These are phyloP conservation scores for Pantala flavescens DNA, from an alignment of 1,140 invertebrate species.

Conservation along the genomic window DNA sequence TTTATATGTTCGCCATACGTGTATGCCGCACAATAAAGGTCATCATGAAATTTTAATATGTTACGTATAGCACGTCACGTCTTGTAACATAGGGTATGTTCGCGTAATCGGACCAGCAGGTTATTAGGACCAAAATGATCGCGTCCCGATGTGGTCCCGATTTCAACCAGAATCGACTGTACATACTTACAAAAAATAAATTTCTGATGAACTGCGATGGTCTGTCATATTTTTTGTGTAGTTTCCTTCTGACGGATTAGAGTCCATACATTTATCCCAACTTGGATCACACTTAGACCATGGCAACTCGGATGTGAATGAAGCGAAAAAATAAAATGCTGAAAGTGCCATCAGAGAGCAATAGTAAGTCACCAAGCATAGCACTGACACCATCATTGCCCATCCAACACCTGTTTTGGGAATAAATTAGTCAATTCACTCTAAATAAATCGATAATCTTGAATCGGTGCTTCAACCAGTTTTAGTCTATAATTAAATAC, in stretches of 20 bases:
- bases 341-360: conserved; percentile 33
- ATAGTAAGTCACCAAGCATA: conserved; percentile 33
- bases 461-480: not conserved
- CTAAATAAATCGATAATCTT: not conserved
- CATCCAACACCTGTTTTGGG: conserved; percentile 33
- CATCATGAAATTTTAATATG: too few relatives aligned
- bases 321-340: conserved; percentile 35
- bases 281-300: conserved; percentile 30
- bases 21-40: too few relatives aligned
- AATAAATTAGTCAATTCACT: too few relatives aligned
- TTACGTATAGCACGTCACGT: too few relatives aligned
- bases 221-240: conserved; percentile 19
- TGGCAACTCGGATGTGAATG: conserved; percentile 29
- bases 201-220: conserved; percentile 45
- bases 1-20: too few relatives aligned
- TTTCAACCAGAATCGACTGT: too few relatives aligned
- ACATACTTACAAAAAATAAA: conserved; percentile 46
- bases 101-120: too few relatives aligned
- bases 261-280: conserved; percentile 26
- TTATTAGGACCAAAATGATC: too few relatives aligned
- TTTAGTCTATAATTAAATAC: conserved; percentile 20
- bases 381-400: conserved; percentile 31
- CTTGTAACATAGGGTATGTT: too few relatives aligned
- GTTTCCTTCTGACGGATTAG: conserved; percentile 21
- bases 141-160: too few relatives aligned